Conservation (phyloP, 2,113 vertebrate species). For the Chinchilla lanigera region DNA sequence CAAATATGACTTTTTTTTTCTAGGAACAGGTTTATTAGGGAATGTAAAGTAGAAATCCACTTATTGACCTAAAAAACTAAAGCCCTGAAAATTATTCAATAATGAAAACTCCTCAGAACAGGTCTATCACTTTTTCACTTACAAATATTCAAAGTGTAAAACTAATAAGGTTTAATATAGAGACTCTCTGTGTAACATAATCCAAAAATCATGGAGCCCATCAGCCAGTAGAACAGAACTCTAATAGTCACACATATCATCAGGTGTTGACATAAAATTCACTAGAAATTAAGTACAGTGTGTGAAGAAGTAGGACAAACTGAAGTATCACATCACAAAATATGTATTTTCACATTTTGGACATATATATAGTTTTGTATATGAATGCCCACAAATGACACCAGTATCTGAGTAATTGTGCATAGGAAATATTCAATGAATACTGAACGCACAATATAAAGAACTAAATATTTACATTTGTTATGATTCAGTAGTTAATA, state of each 20-base stretch:
- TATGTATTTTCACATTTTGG: not conserved
- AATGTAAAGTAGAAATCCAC: not conserved
- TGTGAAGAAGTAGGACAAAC: not conserved
- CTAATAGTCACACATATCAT: not conserved
- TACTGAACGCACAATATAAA: not conserved
- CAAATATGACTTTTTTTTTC: not conserved
- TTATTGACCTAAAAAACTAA: not conserved
- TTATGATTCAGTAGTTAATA: not conserved
- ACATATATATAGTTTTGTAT: not conserved
- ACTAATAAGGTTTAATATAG: not conserved
- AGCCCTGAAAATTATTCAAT: not conserved
- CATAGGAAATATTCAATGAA: no score
- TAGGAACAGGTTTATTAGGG: not conserved
- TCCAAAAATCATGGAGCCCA: not conserved
- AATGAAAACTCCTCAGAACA: not conserved
- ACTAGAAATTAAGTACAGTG: not conserved
- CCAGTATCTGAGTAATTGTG: no score
- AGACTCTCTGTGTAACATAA: not conserved
- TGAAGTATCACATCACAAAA: not conserved
- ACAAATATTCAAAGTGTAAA: not conserved
- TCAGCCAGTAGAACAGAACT: not conserved
- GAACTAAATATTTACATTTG: not conserved
- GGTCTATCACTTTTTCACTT: not conserved
- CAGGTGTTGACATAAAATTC: not conserved
- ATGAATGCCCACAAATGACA: not conserved